Percentiles rank a stretch among this genome's conserved stretches.
Conservation (phyloP, 1,140 invertebrate genomes). For the Eriosoma lanigerum region DNA sequence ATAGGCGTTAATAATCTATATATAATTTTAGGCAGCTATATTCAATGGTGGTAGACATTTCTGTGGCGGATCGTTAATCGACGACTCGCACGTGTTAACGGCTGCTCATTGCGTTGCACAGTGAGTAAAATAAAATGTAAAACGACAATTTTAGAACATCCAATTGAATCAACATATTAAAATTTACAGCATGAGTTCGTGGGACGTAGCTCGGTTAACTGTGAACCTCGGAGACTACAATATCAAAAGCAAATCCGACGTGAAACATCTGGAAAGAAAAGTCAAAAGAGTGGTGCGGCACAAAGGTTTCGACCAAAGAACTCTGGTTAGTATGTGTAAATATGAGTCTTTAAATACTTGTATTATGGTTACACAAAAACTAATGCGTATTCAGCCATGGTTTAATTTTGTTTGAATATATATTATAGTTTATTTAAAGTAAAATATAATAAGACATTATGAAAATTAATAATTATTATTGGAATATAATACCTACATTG, state of each 20-base stretch:
- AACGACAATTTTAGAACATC: neutral
- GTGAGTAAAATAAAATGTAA: slow-evolving; percentile 62
- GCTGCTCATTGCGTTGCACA: slow-evolving; percentile 90
- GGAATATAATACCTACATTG: too few species aligned
- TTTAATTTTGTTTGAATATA: too few species aligned
- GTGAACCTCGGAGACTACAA: slow-evolving; percentile 81
- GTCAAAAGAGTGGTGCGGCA: slow-evolving; percentile 82
- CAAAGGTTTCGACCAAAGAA: slow-evolving; percentile 78
- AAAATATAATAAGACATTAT: too few species aligned
- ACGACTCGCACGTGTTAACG: slow-evolving; percentile 77
- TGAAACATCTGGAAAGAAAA: slow-evolving; percentile 72
- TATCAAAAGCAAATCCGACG: slow-evolving; percentile 72
- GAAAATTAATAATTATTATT: too few species aligned
- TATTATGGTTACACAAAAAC: too few species aligned
- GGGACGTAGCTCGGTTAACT: slow-evolving; percentile 79
- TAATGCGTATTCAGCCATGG: too few species aligned
- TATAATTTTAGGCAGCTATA: slow-evolving; percentile 64
- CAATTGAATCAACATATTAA: too few species aligned
- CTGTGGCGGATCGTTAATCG: slow-evolving; percentile 86
- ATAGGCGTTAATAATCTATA: neutral
- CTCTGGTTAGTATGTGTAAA: slow-evolving; percentile 69
- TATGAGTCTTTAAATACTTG: too few species aligned
- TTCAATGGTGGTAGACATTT: slow-evolving; percentile 83
- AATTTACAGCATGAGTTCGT: slow-evolving; percentile 75
- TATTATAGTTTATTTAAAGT: too few species aligned